phyloP scores from a whole-genome alignment of 2,797 vertebrate genomes.

The Hozukius guyotensis region DNA sequence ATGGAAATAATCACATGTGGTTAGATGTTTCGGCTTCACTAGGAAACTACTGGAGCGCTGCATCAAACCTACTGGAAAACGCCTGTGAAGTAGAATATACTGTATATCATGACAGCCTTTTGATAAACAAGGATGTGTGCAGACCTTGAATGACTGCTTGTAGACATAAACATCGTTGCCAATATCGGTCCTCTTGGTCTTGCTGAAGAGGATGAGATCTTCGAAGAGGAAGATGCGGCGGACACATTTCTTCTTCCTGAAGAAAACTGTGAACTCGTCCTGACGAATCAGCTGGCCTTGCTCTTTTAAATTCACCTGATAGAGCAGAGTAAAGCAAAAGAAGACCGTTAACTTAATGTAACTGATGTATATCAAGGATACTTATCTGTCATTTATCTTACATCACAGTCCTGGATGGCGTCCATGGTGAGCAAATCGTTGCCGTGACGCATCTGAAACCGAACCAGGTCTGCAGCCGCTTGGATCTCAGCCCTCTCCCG shows the following conservation, averaged over 20 bases:
- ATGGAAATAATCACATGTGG: background rate
- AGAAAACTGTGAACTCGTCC: slow-evolving; percentile 83
- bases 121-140: background rate
- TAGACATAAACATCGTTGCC: slow-evolving; percentile 86
- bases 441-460: slow-evolving; percentile 88
- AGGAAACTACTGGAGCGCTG: background rate
- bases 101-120: background rate
- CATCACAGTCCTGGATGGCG: slow-evolving; percentile 86
- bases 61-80: background rate
- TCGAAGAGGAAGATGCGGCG: slow-evolving; percentile 86
- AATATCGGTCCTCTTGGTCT: slow-evolving; percentile 81
- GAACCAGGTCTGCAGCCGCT: slow-evolving; percentile 82
- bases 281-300: slow-evolving; percentile 85
- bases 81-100: background rate
- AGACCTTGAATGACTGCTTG: slow-evolving; percentile 88
- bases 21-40: background rate
- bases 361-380: background rate
- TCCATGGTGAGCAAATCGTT: slow-evolving; percentile 89
- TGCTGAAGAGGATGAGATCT: slow-evolving; percentile 86
- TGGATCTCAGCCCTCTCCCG: slow-evolving; percentile 79
- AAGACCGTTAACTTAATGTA: background rate
- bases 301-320: slow-evolving; percentile 85
- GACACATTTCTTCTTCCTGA: slow-evolving; percentile 83
- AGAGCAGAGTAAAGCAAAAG: background rate
- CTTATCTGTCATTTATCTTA: slow-evolving; percentile 55